Base-by-base conservation (phyloP, 2,888 invertebrate genomes). In the Uloborus plumipes region DNA sequence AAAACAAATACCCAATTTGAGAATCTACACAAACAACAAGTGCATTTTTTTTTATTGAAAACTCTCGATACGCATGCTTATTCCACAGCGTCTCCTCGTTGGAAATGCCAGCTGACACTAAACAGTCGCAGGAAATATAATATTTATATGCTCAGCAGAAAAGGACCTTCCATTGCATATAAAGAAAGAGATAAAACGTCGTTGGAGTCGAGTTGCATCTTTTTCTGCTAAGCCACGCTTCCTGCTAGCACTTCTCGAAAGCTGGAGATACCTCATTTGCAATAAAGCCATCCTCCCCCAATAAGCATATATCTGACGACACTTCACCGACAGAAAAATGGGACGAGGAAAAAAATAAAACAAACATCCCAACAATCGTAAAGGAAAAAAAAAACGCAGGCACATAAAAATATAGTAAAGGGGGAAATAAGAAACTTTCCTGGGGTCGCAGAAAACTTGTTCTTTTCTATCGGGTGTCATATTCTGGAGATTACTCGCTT, bases 381-480 rank as follows among this genome's bases (percentile, higher is more conserved):
- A 81, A 67, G 39, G 22, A 59, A 59, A 20, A 71, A 59, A 59
- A 20, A 71, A 70, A 74, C 50, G 70, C 31, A 62, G 26, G 47
- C 74, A 65, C 74, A 81, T 74, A 74, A 74, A 81, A 81, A 80
- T 80, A 80, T 80, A 67, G 62, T 55, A 65, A 55, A 66, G 26
- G 15, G 22, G 31, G 64, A 64, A 64, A 64, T 64, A 64, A 64
- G 64, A 64, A 64, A 64, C 64, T 64, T 64, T 64, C 18, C 64
- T 64, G 64, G 20, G 64, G 64, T 64, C 64, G n/a, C n/a, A 15
- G 66, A 72, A n/a, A 51, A 55, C 67, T 73, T 61, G 65, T 69
- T 73, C 67, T 73, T 72, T 69, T 53, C 74, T 74, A 81, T 70
- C 61, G 73, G 73, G 74, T 74, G 80, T 81, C 80, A 81, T 81